A percentile compares a stretch with the other conserved stretches of the same genome.
Conservation (phyloP, 2,797 vertebrate genomes). For the Vultur gryphus region DNA sequence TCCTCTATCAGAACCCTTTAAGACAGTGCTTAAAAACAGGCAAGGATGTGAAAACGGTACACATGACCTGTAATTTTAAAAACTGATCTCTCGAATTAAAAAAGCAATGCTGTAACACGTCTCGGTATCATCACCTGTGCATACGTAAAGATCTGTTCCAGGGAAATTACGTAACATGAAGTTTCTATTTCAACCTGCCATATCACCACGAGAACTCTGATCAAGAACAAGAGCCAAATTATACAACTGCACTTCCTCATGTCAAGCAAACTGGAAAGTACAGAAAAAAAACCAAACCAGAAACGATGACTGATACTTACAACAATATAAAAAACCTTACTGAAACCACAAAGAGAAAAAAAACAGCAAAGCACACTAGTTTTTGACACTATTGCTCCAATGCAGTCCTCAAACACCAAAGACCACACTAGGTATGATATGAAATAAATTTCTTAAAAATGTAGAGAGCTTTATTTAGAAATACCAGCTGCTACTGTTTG, state of each 20-base stretch:
- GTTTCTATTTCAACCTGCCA: neutral
- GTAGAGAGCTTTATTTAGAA: neutral
- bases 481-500: neutral
- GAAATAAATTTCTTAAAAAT: neutral
- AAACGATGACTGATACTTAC: neutral
- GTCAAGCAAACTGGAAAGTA: constrained; percentile 18
- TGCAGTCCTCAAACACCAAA: neutral
- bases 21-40: neutral
- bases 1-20: neutral
- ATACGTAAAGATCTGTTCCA: neutral
- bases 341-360: neutral
- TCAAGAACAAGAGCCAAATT: neutral
- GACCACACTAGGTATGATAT: rapidly evolving
- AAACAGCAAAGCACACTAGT: neutral
- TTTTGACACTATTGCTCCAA: neutral
- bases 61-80: neutral
- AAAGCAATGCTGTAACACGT: neutral
- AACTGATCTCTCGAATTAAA: neutral
- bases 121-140: neutral
- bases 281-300: neutral
- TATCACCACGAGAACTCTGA: neutral
- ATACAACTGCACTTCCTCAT: neutral
- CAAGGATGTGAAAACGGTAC: neutral
- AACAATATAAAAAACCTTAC: neutral
- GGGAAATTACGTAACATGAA: neutral